Base-by-base conservation (phyloP, 2,888 invertebrate species). In the Nephrotoma flavescens region DNA sequence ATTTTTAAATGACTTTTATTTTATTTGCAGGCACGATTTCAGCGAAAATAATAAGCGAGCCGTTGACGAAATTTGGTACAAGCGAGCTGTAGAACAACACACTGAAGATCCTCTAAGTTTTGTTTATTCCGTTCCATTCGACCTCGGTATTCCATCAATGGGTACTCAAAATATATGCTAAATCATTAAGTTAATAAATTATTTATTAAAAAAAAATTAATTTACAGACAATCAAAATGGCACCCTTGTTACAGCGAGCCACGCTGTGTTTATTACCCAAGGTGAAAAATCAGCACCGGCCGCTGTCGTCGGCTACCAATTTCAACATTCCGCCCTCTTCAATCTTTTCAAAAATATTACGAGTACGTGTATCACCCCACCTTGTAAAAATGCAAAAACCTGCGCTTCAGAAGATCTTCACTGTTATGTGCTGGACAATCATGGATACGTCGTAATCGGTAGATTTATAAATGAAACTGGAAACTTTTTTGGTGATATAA, bases 61-160 rank as follows among this genome's bases (percentile, higher is more conserved):
- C 0, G 97, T 96, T 86, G 97, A 97, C 90, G 97, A 97, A 91
- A 93, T 96, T 19, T 97, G 97, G 97, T 97, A 97, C 90, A 95
- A 95, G 88, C 93, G 97, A 12, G 97, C 97, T 0, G 97, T 97
- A 0, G 97, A 97, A 89, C 96, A 97, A 89, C 95, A 97, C 91
- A 95, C 95, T 89, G 92, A 95, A 12, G 94, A 96, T 88, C 94
- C 95, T 0, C 94, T 95, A 44, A 96, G 96, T 89, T 97, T 96
- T 90, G 96, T 97, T 0, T 97, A 96, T 91, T 95, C 95, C 1
- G 94, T 96, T 84, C 95, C 95, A 41, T 94, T 95, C 89, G 94
- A 95, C 90, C 92, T 93, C 44, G 93, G 93, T 90, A 90, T 88
- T 9, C 71, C 71, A 31, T 71, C 71, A 31, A 71, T 41, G 19